Percentiles rank a stretch among this genome's conserved stretches.
These are phyloP conservation scores for Limnodromus scolopaceus DNA, from an alignment of 2,797 vertebrate genomes.

Conservation along the genomic window DNA sequence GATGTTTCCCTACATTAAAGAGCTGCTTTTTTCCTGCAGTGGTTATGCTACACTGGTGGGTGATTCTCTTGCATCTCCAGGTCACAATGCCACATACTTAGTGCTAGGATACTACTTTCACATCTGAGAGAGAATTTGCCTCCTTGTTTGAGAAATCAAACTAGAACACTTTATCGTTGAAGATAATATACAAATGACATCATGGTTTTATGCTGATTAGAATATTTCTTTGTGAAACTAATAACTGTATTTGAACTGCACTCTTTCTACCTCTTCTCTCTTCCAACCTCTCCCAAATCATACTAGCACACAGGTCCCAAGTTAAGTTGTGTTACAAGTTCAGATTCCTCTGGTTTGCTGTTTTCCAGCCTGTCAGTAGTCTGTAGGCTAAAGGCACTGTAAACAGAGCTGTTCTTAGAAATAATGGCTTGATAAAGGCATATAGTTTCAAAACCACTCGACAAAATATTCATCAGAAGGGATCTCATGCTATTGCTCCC, in stretches of 20 bases:
- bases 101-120: neutral
- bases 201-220: neutral
- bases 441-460: constrained; percentile 61
- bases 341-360: neutral
- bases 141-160: neutral
- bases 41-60: neutral
- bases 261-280: neutral
- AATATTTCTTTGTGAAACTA: neutral
- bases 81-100: neutral
- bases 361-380: constrained; percentile 21
- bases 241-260: neutral
- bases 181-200: neutral
- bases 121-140: neutral
- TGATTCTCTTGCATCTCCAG: neutral
- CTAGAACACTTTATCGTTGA: neutral
- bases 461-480: constrained; percentile 76
- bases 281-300: neutral
- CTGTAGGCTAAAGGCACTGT: neutral
- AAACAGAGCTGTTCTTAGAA: constrained; percentile 20
- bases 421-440: constrained; percentile 53
- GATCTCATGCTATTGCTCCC: constrained; percentile 76
- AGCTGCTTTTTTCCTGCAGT: neutral
- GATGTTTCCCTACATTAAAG: neutral
- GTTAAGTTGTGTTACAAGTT: neutral
- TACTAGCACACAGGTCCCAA: neutral